Evolutionary conservation across 37 sponge, comb jelly and placozoan species (phyloP).

Genomic region (Spongilla lacustris): DNA sequence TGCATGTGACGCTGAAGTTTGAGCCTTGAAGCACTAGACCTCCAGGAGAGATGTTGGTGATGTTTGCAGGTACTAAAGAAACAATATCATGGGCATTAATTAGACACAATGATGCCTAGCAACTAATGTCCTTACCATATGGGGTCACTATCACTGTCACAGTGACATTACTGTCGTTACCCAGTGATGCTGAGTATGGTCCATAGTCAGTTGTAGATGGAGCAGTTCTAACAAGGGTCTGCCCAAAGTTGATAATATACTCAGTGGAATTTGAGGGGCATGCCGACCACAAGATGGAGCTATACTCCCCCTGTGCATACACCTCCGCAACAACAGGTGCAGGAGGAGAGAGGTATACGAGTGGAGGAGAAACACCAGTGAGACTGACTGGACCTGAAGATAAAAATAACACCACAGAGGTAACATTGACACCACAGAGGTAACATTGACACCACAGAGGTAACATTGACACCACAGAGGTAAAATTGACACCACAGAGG

Average conservation of each 20-base stretch:
- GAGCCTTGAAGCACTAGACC: not conserved
- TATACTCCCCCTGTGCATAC: not conserved
- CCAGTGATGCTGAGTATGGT: not conserved
- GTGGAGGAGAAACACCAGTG: not conserved
- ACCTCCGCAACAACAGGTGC: not conserved
- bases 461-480: no score
- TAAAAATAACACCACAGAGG: not conserved
- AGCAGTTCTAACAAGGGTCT: not conserved
- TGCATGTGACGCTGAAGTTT: not conserved
- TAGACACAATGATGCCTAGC: not conserved
- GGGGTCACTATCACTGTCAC: not conserved
- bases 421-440: no score
- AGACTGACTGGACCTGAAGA: not conserved
- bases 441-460: no score
- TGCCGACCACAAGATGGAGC: not conserved
- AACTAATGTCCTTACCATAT: not conserved
- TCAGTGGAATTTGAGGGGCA: not conserved
- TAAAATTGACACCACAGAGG: no score
- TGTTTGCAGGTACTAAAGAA: not conserved
- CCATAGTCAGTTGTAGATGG: not conserved
- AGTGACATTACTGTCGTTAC: not conserved
- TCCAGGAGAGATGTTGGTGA: not conserved
- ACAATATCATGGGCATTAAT: not conserved
- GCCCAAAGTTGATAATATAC: not conserved
- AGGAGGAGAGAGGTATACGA: not conserved